A percentile compares a stretch with the other conserved stretches of the same genome.
phyloP scores from a whole-genome alignment of 2,888 invertebrate genomes.

The Tetranychus truncatus region DNA sequence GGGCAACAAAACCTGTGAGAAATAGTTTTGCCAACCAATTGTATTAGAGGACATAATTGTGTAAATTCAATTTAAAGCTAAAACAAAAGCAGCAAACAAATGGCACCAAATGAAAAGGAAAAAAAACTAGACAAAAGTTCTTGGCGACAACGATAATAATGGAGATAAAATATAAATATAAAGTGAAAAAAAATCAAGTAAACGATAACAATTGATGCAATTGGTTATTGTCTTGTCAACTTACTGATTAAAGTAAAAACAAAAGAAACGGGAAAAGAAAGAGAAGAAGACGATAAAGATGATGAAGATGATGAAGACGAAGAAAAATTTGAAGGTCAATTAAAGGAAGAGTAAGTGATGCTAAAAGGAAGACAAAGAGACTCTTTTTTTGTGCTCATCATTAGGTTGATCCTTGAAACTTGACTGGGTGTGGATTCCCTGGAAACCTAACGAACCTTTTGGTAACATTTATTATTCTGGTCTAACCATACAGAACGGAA shows the following conservation, averaged over 20 bases:
- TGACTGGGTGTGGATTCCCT: background rate
- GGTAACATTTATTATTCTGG: background rate
- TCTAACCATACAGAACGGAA: background rate
- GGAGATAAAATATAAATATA: too few species aligned
- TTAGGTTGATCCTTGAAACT: background rate
- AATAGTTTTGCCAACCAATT: too few species aligned
- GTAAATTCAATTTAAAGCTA: too few species aligned
- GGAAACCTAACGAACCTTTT: background rate
- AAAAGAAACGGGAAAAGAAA: background rate
- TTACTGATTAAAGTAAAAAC: background rate
- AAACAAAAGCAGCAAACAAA: background rate
- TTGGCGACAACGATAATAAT: background rate
- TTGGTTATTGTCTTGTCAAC: background rate
- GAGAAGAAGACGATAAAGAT: background rate
- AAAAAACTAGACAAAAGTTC: background rate
- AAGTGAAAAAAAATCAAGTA: background rate
- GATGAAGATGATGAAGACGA: background rate
- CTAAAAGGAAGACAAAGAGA: background rate
- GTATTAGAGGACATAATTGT: too few species aligned
- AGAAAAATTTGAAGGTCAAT: slow-evolving; percentile 2
- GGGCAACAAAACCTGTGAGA: too few species aligned
- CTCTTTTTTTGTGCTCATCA: background rate
- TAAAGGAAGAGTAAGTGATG: background rate
- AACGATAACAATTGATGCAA: background rate
- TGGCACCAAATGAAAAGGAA: background rate